Percentiles rank a stretch among this genome's conserved stretches.
Conservation (phyloP, 2,888 invertebrate genomes). For the Xylota sylvarum region DNA sequence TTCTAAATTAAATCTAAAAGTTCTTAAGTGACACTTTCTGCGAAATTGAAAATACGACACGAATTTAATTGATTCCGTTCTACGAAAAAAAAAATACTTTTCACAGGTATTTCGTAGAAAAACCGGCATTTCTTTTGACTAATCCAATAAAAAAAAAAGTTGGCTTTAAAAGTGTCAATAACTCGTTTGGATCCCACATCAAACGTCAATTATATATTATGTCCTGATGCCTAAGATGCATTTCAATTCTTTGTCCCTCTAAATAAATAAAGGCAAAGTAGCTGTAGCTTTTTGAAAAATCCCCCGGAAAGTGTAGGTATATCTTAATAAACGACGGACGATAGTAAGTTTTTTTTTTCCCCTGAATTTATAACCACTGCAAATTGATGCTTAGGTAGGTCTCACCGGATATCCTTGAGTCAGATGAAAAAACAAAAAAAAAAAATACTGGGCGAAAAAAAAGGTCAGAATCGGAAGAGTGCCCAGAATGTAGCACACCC, state of each 20-base stretch:
- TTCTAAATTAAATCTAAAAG: neutral
- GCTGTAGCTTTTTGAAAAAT: neutral
- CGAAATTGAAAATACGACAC: neutral
- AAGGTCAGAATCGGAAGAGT: neutral
- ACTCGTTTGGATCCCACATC: slow-evolving; percentile 42
- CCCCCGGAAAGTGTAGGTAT: neutral
- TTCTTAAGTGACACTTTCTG: neutral
- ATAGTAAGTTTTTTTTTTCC: neutral
- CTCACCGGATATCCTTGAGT: slow-evolving; percentile 25
- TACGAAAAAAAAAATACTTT: neutral
- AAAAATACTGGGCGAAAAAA: too few species aligned
- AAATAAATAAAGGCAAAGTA: slow-evolving; percentile 16
- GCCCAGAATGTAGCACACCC: slow-evolving; percentile 49
- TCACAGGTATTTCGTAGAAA: neutral
- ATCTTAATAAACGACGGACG: neutral
- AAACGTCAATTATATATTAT: slow-evolving; percentile 50
- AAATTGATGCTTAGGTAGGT: slow-evolving; percentile 32
- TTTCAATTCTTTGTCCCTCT: slow-evolving; percentile 47
- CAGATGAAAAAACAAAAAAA: neutral
- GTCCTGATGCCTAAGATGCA: slow-evolving; percentile 29
- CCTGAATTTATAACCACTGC: slow-evolving; percentile 42
- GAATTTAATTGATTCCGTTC: neutral
- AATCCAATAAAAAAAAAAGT: neutral
- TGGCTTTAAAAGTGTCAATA: slow-evolving; percentile 6
- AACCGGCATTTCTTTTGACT: neutral